Conservation (phyloP, 2,888 invertebrate genomes). For the Fragum fragum region DNA sequence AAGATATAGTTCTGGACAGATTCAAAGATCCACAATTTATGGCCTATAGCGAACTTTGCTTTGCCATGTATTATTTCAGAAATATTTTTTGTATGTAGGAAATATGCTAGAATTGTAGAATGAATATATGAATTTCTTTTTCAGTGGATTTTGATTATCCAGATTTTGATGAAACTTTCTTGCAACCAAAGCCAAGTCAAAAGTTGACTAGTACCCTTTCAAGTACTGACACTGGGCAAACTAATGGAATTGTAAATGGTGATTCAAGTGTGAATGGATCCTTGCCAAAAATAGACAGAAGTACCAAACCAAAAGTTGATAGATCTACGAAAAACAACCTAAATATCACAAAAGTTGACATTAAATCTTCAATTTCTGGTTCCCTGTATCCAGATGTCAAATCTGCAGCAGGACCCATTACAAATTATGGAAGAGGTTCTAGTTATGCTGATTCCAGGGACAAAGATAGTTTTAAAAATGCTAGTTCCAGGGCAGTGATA, state of each 20-base stretch:
- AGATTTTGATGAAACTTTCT: constrained; percentile 82
- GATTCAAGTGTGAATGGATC: constrained; percentile 30
- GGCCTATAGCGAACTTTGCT: too few relatives aligned
- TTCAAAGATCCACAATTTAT: too few relatives aligned
- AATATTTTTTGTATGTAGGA: too few relatives aligned
- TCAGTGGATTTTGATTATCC: constrained; percentile 86
- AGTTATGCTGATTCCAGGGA: constrained; percentile 26
- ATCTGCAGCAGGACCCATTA: constrained; percentile 22
- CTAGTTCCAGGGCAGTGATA: constrained; percentile 16
- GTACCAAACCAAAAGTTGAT: constrained; percentile 67
- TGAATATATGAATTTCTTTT: too few relatives aligned
- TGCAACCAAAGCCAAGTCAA: constrained; percentile 47
- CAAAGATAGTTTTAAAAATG: constrained; percentile 7
- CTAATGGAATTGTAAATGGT: constrained; percentile 41
- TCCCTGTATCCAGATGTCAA: constrained; percentile 66
- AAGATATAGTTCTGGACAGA: too few relatives aligned
- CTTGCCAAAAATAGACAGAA: constrained; percentile 68
- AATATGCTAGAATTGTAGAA: too few relatives aligned
- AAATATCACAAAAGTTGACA: constrained; percentile 38
- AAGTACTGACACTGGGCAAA: neutral
- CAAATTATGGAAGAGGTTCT: constrained; percentile 10
- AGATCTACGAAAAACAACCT: constrained; percentile 52
- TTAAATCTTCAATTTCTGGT: constrained; percentile 28
- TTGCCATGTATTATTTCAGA: too few relatives aligned
- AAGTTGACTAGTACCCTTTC: neutral